phyloP scores from a whole-genome alignment of 2,797 vertebrate species.

The Hoplostethus mediterraneus region DNA sequence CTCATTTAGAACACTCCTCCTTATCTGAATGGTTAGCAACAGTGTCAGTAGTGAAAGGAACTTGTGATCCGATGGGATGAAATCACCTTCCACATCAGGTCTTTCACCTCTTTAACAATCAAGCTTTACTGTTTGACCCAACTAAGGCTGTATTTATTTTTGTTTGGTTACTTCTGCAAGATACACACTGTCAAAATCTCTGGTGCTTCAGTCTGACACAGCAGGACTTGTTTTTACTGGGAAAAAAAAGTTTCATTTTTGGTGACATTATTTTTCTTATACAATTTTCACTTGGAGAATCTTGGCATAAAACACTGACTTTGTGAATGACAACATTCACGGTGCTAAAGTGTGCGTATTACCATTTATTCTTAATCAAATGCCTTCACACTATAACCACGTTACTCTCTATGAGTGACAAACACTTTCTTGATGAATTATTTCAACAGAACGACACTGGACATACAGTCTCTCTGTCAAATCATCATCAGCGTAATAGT shows the following conservation, averaged over 20 bases:
- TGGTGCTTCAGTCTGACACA: constrained; percentile 92
- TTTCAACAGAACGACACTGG: constrained; percentile 58
- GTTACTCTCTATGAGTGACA: constrained; percentile 73
- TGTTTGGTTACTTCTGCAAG: constrained; percentile 78
- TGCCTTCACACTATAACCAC: constrained; percentile 83
- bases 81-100: constrained; percentile 68
- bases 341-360: constrained; percentile 93
- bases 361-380: constrained; percentile 81
- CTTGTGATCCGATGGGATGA: constrained; percentile 59
- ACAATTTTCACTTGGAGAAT: constrained; percentile 66
- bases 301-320: constrained; percentile 90
- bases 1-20: constrained; percentile 70
- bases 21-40: constrained; percentile 63
- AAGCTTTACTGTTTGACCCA: constrained; percentile 84
- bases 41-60: constrained; percentile 77
- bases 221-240: constrained; percentile 88
- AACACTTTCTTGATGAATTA: constrained; percentile 43
- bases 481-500: constrained; percentile 79
- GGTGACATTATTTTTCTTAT: constrained; percentile 80
- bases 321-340: constrained; percentile 87
- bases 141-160: constrained; percentile 86
- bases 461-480: constrained; percentile 76
- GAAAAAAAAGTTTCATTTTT: constrained; percentile 86
- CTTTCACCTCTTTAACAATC: constrained; percentile 73
- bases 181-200: constrained; percentile 81